Base-by-base conservation (phyloP, 1,140 invertebrate genomes). In the Rhyzopertha dominica region DNA sequence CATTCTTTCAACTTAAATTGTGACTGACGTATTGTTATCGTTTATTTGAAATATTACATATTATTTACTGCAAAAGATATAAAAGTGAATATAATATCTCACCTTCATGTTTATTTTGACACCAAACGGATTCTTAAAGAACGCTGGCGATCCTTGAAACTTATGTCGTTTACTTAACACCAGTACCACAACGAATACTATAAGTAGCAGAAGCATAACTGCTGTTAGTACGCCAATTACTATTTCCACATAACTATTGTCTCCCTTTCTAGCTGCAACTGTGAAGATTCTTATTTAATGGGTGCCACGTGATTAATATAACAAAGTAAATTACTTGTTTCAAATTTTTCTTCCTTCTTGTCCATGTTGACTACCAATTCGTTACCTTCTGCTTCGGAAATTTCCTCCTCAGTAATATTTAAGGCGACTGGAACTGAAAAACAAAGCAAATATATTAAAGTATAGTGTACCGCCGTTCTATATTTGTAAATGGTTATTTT, bases 211-310 rank as follows among this genome's bases (percentile, higher is more conserved):
- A n/a, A 85, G 70, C 58, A 83, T 81, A 43, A 85, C 75, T 17
- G 82, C 83, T 23, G 80, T 84, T 39, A 86, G 63, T 5, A 83
- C 80, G 16, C 83, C 84, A 48, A 86, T 84, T 36, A 86, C 69
- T 38, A 84, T 75, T 56, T 84, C 83, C 24, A 84, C 77, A 59
- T 80, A 78, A 41, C 79, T 74, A 49, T 82, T 74, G 45, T 74
- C 73, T 41, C 76, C 76, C 59, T 77, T 73, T 34, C 72, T 61
- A 10, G 77, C 77, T 49, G 76, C 74, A 59, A 80, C 78, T 81
- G 58, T 43, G 63, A 63, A n/a, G n/a, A n/a, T n/a, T n/a, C n/a
- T n/a, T n/a, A n/a, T n/a, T n/a, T n/a, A n/a, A n/a, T n/a, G n/a
- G n/a, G n/a, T n/a, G n/a, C n/a, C n/a, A n/a, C n/a, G n/a, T n/a